These are phyloP conservation scores for Cistogaster globosa DNA, from an alignment of 2,888 invertebrate species.

Conservation along the genomic window DNA sequence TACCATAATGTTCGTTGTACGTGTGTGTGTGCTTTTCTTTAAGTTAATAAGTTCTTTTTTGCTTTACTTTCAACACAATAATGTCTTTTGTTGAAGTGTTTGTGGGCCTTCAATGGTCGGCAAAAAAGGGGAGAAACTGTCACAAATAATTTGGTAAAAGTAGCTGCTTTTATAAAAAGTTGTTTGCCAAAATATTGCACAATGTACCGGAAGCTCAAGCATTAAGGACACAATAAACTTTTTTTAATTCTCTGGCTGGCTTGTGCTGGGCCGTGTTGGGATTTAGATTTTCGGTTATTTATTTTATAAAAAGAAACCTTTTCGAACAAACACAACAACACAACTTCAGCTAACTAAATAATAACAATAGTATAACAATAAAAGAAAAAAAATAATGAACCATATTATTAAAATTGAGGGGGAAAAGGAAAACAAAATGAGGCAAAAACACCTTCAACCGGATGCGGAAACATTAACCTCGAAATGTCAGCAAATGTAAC, in stretches of 20 bases:
- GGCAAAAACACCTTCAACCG: constrained; percentile 73
- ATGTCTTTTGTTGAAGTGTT: constrained; percentile 8
- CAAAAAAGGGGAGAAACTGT: constrained; percentile 11
- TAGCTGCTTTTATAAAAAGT: constrained; percentile 69
- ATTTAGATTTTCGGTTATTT: constrained; percentile 47
- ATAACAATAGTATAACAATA: constrained; percentile 39
- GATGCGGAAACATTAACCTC: constrained; percentile 74
- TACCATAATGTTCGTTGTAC: constrained; percentile 26
- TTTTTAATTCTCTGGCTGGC: constrained; percentile 5
- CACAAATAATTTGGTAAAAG: constrained; percentile 55
- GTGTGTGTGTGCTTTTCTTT: constrained; percentile 37
- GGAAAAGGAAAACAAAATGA: constrained; percentile 41
- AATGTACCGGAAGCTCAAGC: constrained; percentile 73
- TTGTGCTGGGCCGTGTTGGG: constrained; percentile 21
- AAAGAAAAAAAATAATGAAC: constrained; percentile 28
- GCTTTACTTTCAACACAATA: constrained; percentile 15
- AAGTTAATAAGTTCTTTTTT: constrained; percentile 58
- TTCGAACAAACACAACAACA: constrained; percentile 52
- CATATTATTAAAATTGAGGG: constrained; percentile 39
- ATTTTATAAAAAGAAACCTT: constrained; percentile 53
- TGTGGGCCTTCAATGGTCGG: not conserved
- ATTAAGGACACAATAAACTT: constrained; percentile 72
- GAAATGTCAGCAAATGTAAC: constrained; percentile 72
- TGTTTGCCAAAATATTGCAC: constrained; percentile 73
- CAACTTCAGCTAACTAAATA: constrained; percentile 46